Evolutionary conservation across 2,113 vertebrate species (phyloP).

Genomic region (Macroglossus sobrinus): DNA sequence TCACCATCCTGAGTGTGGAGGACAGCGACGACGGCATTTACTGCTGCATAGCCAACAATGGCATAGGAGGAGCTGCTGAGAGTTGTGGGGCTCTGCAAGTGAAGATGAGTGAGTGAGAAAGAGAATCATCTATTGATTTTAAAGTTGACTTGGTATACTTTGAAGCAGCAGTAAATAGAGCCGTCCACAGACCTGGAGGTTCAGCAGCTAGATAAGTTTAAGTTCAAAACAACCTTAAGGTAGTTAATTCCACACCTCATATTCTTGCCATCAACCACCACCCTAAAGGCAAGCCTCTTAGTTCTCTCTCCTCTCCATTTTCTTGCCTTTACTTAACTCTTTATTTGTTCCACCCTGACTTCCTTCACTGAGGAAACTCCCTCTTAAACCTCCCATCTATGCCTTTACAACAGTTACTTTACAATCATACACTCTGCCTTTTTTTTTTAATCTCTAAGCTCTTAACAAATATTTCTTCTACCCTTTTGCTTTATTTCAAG

Average conservation of each 20-base stretch:
- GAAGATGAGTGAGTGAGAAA: slow-evolving; percentile 94
- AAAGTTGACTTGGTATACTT: background rate
- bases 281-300: background rate
- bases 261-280: background rate
- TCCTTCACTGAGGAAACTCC: background rate
- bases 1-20: slow-evolving; percentile 91
- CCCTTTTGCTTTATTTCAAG: background rate
- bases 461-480: background rate
- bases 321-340: background rate
- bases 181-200: background rate
- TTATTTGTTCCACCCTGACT: background rate
- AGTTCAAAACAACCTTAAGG: background rate
- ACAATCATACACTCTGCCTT: background rate
- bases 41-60: slow-evolving; percentile 93
- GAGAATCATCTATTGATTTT: background rate
- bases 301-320: background rate
- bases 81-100: slow-evolving; percentile 98
- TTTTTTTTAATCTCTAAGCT: background rate
- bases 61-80: slow-evolving; percentile 89
- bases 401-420: background rate
- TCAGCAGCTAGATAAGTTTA: background rate
- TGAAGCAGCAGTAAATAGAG: background rate
- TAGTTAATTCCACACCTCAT: background rate
- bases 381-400: background rate
- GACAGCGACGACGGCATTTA: slow-evolving; percentile 95